Evolutionary conservation across 2,113 vertebrate genomes (phyloP), one percentile per base, ranked within the genome.

Genomic region (Chaenogobius annularis): DNA sequence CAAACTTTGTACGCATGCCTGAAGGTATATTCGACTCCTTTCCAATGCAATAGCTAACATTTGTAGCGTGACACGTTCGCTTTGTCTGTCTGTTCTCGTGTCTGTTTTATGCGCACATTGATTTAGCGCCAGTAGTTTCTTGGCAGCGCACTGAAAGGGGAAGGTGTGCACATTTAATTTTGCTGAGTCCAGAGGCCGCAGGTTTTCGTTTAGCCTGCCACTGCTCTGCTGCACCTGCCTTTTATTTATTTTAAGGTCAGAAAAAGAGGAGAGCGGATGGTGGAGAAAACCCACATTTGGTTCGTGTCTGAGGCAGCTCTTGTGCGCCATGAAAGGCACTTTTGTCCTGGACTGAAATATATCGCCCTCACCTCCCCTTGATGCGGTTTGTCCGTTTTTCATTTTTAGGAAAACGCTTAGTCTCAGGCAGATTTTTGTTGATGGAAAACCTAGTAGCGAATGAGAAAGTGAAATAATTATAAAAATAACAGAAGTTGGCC

Each of bases 181-280:
- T 89, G 81, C 85, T 83, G 87, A 87, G 83, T 79, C 82, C 72
- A 84, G 75, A 75, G 82, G 74, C 79, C 66, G 81, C 79, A 78
- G 87, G 67, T 77, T 85, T 80, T 79, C 55, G 52, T 78, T 69
- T 50, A 66, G 68, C 61, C 73, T 77, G 77, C 81, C 79, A 73
- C 82, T 55, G 69, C 79, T 71, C 83, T 81, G 72, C 85, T 91
- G 89, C 91, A 92, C 91, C 91, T 92, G 91, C 73, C 87, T 91
- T 90, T 91, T 90, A 89, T 87, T 91, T 89, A 87, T 91, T 90
- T 89, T 90, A 89, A 88, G 85, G 87, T 92, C 79, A 85, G 87
- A 78, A 85, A 83, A 83, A 67, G 72, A 79, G 79, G 70, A 73
- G 79, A 90, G 86, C 81, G 84, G 86, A 85, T 78, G 89, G 87